Percentiles rank a stretch among this genome's conserved stretches.
Conservation (phyloP, 2,888 invertebrate species). For the Xestia xanthographa region DNA sequence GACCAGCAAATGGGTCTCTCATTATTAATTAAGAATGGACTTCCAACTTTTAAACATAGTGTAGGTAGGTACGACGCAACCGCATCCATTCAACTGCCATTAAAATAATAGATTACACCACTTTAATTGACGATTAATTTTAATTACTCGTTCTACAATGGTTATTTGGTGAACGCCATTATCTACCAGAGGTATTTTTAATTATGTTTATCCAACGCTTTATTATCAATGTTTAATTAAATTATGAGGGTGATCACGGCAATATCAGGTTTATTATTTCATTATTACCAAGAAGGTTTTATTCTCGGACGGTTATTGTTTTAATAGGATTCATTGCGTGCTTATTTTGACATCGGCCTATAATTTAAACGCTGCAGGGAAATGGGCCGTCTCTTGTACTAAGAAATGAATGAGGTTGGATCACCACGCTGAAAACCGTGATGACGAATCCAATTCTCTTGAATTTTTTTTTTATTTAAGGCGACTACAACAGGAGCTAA, state of each 20-base stretch:
- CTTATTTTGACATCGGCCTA: not conserved
- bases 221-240: conserved; percentile 77
- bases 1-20: not conserved
- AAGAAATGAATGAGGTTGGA: not conserved
- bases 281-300: conserved; percentile 16
- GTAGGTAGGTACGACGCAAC: conserved; percentile 2
- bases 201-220: conserved; percentile 77
- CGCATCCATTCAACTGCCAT: conserved; percentile 53
- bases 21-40: not conserved
- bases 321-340: conserved; percentile 16
- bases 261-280: conserved; percentile 25
- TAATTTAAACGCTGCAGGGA: not conserved
- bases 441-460: too few relatives aligned
- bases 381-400: not conserved
- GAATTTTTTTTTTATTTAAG: too few relatives aligned
- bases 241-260: conserved; percentile 64
- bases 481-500: too few relatives aligned
- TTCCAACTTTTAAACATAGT: conserved; percentile 8
- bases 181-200: conserved; percentile 71
- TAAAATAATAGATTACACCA: conserved; percentile 67
- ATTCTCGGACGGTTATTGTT: conserved; percentile 11
- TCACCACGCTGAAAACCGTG: not conserved
- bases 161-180: conserved; percentile 58
- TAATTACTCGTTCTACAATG: conserved; percentile 67
- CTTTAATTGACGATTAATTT: conserved; percentile 73